Conservation (phyloP, 1,140 invertebrate genomes). For the Venturia canescens region DNA sequence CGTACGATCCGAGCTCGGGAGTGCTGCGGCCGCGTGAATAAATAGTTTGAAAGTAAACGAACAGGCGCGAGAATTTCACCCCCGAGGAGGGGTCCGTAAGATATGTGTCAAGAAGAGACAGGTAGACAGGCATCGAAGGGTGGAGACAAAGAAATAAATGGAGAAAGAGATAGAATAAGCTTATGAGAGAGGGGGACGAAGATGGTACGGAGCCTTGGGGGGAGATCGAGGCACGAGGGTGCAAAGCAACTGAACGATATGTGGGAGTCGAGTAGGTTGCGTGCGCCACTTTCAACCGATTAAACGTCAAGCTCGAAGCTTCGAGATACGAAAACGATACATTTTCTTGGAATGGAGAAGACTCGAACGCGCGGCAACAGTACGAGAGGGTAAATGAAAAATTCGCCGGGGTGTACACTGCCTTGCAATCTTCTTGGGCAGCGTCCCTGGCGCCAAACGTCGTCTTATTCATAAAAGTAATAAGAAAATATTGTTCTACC, state of each 20-base stretch:
- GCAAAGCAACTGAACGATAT: neutral
- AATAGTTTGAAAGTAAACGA: constrained; percentile 41
- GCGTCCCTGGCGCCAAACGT: neutral
- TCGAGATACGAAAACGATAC: constrained; percentile 11
- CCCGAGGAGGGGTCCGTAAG: neutral
- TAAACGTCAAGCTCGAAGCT: neutral
- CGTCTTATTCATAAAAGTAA: neutral
- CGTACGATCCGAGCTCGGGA: constrained; percentile 22
- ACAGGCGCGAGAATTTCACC: constrained; percentile 22
- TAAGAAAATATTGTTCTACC: too few relatives aligned
- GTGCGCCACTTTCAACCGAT: neutral
- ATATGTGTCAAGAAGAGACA: neutral
- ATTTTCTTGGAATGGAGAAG: constrained; percentile 6
- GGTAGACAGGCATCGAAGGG: neutral
- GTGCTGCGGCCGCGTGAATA: constrained; percentile 27
- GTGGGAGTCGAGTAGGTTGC: constrained; percentile 8
- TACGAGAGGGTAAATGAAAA: constrained; percentile 13
- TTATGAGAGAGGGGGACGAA: neutral
- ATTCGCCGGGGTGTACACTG: constrained; percentile 1
- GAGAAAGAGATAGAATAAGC: neutral
- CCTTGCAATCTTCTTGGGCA: neutral
- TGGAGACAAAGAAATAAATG: neutral
- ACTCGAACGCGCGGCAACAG: neutral
- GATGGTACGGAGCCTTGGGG: neutral
- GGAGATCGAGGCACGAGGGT: neutral